These are phyloP conservation scores for Drosophila arawakana DNA, from an alignment of 1,140 invertebrate species.

Conservation along the genomic window DNA sequence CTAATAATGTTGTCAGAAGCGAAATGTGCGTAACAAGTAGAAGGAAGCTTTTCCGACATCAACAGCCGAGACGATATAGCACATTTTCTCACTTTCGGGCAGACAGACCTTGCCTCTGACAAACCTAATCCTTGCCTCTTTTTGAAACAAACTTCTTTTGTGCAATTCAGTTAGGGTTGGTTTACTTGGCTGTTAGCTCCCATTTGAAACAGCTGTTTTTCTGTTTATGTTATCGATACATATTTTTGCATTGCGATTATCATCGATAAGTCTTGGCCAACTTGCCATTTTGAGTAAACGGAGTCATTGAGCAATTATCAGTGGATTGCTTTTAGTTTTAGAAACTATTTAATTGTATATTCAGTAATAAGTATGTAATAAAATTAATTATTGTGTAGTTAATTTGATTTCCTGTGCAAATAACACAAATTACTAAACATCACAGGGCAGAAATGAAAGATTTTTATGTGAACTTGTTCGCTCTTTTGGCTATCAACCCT, in stretches of 20 bases:
- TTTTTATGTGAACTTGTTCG: background rate
- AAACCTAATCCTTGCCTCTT: no score
- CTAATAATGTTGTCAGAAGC: no score
- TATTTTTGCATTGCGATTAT: background rate
- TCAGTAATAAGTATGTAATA: background rate
- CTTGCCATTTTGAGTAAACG: background rate
- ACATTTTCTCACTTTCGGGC: no score
- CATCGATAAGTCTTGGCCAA: background rate
- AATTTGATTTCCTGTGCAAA: background rate
- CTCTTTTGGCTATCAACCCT: background rate
- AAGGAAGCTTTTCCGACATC: no score
- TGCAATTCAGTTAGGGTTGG: no score
- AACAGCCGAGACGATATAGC: no score
- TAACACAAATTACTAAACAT: background rate
- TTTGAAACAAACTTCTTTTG: no score
- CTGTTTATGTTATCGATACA: background rate
- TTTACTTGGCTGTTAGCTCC: no score
- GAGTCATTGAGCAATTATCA: background rate
- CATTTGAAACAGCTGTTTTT: background rate
- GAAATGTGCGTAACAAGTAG: no score
- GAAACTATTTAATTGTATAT: background rate
- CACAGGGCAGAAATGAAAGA: background rate
- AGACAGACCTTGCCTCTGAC: no score
- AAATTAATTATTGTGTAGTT: background rate
- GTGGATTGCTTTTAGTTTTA: no score